Conservation (phyloP, 2,113 vertebrate species). For the Phylloscopus trochiloides region DNA sequence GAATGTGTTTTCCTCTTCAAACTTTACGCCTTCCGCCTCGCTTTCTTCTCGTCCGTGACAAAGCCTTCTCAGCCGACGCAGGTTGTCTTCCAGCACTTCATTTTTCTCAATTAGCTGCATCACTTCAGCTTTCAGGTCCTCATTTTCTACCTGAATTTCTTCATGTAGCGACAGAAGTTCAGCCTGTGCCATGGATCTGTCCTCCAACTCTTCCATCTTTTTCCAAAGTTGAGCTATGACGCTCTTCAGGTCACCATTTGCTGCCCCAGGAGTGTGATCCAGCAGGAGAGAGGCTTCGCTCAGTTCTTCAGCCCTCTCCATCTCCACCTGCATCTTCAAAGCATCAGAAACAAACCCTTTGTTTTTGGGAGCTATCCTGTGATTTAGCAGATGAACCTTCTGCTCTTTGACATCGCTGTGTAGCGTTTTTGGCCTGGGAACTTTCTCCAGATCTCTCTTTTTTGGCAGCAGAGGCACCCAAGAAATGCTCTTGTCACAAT, state of each 20-base stretch:
- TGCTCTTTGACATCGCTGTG: background rate
- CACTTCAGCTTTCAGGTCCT: slow-evolving; percentile 59
- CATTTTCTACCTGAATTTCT: slow-evolving; percentile 65
- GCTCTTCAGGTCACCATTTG: slow-evolving; percentile 64
- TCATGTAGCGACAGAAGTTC: slow-evolving; percentile 46
- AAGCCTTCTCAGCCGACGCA: background rate
- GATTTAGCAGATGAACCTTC: slow-evolving; percentile 34
- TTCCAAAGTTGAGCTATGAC: slow-evolving; percentile 73
- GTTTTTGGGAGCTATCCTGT: background rate
- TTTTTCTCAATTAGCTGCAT: slow-evolving; percentile 45
- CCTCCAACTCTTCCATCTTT: slow-evolving; percentile 65
- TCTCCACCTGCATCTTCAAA: slow-evolving; percentile 62
- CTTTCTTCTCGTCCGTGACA: slow-evolving; percentile 51
- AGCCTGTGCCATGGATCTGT: slow-evolving; percentile 17
- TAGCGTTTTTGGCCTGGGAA: background rate
- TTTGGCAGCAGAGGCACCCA: slow-evolving; percentile 32
- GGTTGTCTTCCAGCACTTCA: slow-evolving; percentile 47
- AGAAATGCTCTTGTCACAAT: slow-evolving; percentile 39
- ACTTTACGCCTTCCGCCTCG: slow-evolving; percentile 27
- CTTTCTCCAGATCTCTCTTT: slow-evolving; percentile 45
- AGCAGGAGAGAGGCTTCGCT: slow-evolving; percentile 26
- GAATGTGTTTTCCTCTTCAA: slow-evolving; percentile 62
- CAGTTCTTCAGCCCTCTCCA: slow-evolving; percentile 57
- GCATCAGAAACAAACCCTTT: slow-evolving; percentile 29
- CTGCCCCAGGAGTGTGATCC: background rate